Evolutionary conservation across 2,888 invertebrate genomes (phyloP).

Genomic region (Salticus scenicus): DNA sequence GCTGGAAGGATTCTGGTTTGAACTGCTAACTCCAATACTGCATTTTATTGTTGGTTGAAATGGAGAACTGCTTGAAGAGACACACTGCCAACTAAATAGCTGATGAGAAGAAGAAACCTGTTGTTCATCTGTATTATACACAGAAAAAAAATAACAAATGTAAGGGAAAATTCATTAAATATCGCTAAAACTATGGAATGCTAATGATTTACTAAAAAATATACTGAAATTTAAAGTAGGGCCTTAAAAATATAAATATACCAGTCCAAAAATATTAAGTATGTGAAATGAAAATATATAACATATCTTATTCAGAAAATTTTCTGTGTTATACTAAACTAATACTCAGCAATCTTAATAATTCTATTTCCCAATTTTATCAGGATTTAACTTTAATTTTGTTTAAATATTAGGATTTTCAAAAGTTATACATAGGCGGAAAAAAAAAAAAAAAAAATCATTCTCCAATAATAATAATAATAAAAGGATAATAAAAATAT

Average conservation of each 20-base stretch:
- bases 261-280: background rate
- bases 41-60: slow-evolving; percentile 62
- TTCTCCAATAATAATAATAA: no score
- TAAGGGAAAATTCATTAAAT: slow-evolving; percentile 3
- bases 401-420: no score
- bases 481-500: no score
- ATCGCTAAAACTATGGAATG: background rate
- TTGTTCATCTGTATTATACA: slow-evolving; percentile 66
- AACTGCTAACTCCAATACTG: slow-evolving; percentile 66
- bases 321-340: no score
- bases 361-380: no score
- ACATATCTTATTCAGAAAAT: no score
- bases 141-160: slow-evolving; percentile 54
- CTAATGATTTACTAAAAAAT: background rate
- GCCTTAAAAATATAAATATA: background rate
- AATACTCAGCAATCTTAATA: no score
- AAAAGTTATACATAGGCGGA: no score
- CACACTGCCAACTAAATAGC: slow-evolving; percentile 68
- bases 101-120: slow-evolving; percentile 70
- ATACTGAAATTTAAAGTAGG: background rate
- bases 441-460: no score
- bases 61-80: slow-evolving; percentile 65
- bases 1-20: slow-evolving; percentile 60
- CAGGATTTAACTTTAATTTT: no score
- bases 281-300: no score